phyloP scores from a whole-genome alignment of 2,797 vertebrate genomes.

The Parotocinclus haroldoi region DNA sequence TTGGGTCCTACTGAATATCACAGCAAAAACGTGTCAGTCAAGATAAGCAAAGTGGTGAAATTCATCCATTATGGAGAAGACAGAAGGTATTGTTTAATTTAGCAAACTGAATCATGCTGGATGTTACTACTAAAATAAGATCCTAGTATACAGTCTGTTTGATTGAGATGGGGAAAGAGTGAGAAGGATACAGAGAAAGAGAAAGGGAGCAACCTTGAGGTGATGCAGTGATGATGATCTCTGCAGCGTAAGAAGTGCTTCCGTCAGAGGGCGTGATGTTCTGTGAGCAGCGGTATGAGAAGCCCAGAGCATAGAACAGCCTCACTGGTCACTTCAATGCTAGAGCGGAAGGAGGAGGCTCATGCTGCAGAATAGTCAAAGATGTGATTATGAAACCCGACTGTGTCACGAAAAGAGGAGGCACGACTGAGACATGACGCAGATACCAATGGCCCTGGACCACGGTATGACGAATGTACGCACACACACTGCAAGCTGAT shows the following conservation, averaged over 20 bases:
- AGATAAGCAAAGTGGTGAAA: too few relatives aligned
- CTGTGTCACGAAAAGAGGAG: conserved; percentile 22
- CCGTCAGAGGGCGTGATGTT: not conserved
- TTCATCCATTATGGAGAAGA: too few relatives aligned
- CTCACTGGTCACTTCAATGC: not conserved
- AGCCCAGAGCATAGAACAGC: not conserved
- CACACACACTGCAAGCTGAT: conserved; percentile 3
- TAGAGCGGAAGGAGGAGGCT: not conserved
- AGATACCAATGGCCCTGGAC: conserved; percentile 27
- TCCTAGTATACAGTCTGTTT: too few relatives aligned
- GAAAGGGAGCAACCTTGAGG: too few relatives aligned
- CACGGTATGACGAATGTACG: conserved; percentile 38
- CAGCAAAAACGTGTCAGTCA: too few relatives aligned
- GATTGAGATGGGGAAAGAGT: too few relatives aligned
- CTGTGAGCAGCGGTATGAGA: not conserved
- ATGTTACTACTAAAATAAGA: too few relatives aligned
- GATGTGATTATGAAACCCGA: not conserved
- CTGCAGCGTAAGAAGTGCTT: not conserved
- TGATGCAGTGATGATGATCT: too few relatives aligned
- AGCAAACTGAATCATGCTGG: too few relatives aligned
- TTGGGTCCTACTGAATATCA: too few relatives aligned
- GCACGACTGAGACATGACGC: conserved; percentile 42
- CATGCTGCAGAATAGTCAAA: not conserved
- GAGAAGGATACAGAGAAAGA: too few relatives aligned
- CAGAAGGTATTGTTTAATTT: too few relatives aligned